A percentile compares a stretch with the other conserved stretches of the same genome.
Conservation (phyloP, 2,888 invertebrate species). For the Erebia aethiops region DNA sequence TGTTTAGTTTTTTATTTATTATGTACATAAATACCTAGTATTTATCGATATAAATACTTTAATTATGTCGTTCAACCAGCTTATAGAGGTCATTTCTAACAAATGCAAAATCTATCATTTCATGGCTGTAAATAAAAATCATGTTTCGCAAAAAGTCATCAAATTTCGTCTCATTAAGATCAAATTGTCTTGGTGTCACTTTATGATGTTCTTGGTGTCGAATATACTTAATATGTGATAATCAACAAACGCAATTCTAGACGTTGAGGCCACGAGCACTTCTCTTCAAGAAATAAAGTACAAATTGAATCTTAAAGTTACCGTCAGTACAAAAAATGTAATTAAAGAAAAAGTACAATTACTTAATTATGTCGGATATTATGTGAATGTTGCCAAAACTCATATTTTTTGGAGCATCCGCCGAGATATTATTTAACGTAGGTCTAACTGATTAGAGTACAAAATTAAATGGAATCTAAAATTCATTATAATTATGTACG, state of each 20-base stretch:
- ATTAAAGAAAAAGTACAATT: slow-evolving; percentile 56
- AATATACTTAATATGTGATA: slow-evolving; percentile 60
- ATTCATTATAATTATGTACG: slow-evolving; percentile 42
- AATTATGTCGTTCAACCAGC: not conserved
- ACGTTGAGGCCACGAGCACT: slow-evolving; percentile 69
- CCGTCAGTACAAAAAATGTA: slow-evolving; percentile 80
- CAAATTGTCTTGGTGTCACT: slow-evolving; percentile 67
- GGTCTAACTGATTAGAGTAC: slow-evolving; percentile 68
- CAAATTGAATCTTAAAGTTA: slow-evolving; percentile 80
- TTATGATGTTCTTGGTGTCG: slow-evolving; percentile 71
- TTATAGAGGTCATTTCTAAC: not conserved
- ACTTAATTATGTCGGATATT: slow-evolving; percentile 59
- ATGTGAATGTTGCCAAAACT: slow-evolving; percentile 79
- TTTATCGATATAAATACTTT: not conserved
- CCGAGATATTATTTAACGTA: slow-evolving; percentile 70
- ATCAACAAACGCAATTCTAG: slow-evolving; percentile 29
- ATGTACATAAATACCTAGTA: too few relatives aligned
- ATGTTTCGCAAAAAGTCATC: slow-evolving; percentile 41
- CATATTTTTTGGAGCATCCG: slow-evolving; percentile 74
- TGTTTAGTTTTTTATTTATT: not conserved
- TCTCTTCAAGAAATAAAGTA: slow-evolving; percentile 74
- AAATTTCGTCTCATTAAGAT: slow-evolving; percentile 59
- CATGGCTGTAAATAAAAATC: slow-evolving; percentile 68
- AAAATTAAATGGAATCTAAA: slow-evolving; percentile 53
- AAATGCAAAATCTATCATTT: slow-evolving; percentile 32